Evolutionary conservation across 2,797 vertebrate species (phyloP).

Genomic region (Manis crassicaudata): DNA sequence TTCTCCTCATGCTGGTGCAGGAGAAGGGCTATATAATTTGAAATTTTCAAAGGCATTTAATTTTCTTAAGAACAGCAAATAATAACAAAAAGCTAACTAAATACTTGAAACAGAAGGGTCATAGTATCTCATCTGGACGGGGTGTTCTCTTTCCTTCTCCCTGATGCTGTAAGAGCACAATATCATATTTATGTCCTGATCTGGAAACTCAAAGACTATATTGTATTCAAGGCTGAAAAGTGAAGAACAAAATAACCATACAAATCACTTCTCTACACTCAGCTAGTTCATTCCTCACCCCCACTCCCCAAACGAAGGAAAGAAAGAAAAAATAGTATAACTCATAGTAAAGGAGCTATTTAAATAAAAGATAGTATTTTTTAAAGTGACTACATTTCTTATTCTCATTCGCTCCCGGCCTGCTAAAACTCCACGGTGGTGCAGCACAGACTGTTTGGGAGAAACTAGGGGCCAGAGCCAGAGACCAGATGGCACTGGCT

Average conservation of each 20-base stretch:
- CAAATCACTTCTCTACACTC: neutral
- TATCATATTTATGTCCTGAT: neutral
- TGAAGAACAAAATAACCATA: neutral
- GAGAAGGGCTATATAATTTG: neutral
- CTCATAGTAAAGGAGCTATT: neutral
- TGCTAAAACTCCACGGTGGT: neutral
- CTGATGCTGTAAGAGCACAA: neutral
- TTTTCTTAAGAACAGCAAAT: slow-evolving; percentile 10
- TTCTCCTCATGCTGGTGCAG: neutral
- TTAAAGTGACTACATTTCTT: neutral
- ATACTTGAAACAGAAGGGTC: neutral
- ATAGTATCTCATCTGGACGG: neutral
- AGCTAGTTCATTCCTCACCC: neutral
- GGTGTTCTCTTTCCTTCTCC: neutral
- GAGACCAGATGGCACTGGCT: neutral
- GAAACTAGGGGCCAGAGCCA: neutral
- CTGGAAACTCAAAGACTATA: neutral
- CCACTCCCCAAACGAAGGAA: neutral
- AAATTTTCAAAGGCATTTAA: neutral
- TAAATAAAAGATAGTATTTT: neutral
- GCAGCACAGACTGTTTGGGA: neutral
- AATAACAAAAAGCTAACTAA: neutral
- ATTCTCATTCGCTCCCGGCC: neutral
- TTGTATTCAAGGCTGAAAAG: neutral
- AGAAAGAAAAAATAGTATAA: neutral